Evolutionary conservation across 53 echinoderm and acorn worm genomes (phyloP).

Genomic region (Echinometra lucunter): DNA sequence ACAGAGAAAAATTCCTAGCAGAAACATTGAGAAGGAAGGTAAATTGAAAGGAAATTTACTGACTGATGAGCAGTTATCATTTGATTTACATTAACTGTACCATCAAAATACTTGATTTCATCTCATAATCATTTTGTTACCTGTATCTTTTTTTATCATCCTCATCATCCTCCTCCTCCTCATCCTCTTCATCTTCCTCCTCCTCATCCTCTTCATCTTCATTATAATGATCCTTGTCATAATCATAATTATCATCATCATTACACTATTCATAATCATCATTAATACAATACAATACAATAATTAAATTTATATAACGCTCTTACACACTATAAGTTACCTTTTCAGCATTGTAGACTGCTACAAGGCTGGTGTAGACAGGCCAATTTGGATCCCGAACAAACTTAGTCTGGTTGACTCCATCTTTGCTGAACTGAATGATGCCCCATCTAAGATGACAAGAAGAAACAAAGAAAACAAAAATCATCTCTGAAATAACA

Average conservation of each 20-base stretch:
- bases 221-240: too few relatives aligned
- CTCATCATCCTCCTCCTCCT: background rate
- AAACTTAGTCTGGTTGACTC: conserved; percentile 82
- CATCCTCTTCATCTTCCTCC: too few relatives aligned
- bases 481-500: background rate
- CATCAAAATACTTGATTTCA: too few relatives aligned
- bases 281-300: background rate
- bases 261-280: background rate
- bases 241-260: too few relatives aligned
- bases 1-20: conserved; percentile 81
- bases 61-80: too few relatives aligned
- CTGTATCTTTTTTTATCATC: background rate
- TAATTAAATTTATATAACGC: background rate
- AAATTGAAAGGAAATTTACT: background rate
- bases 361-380: conserved; percentile 78
- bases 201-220: too few relatives aligned
- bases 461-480: background rate
- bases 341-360: conserved; percentile 90
- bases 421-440: conserved; percentile 83
- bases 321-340: too few relatives aligned
- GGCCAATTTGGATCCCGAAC: conserved; percentile 83
- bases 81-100: too few relatives aligned
- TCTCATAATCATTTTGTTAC: too few relatives aligned
- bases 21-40: background rate
- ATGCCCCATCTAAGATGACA: conserved; percentile 83